Conservation (phyloP, 1,140 invertebrate genomes). For the Batillaria attramentaria region DNA sequence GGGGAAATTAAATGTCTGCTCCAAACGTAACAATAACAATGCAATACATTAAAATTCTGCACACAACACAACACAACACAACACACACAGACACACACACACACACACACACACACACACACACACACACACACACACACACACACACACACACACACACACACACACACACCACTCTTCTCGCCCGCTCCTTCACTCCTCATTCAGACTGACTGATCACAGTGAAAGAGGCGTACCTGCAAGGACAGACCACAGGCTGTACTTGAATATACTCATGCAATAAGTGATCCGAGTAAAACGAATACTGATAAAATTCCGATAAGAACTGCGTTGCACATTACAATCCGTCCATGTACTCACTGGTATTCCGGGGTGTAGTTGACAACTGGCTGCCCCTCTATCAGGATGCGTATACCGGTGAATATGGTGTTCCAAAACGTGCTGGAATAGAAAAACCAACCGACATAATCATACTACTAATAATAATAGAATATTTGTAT, state of each 20-base stretch:
- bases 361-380: slow-evolving; percentile 46
- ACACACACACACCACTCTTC: background rate
- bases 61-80: too few species aligned
- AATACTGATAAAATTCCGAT: background rate
- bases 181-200: too few species aligned
- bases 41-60: too few species aligned
- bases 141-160: background rate
- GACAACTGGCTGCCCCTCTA: slow-evolving; percentile 53
- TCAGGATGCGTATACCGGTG: slow-evolving; percentile 52
- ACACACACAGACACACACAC: too few species aligned
- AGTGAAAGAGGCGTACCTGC: background rate
- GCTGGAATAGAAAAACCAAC: slow-evolving; percentile 16
- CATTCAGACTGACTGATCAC: background rate
- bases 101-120: background rate
- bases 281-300: background rate
- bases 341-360: slow-evolving; percentile 8
- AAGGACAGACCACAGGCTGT: background rate
- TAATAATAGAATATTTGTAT: background rate
- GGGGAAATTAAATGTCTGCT: too few species aligned
- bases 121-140: background rate
- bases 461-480: background rate
- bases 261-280: background rate
- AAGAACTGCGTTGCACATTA: background rate
- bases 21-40: too few species aligned
- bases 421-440: slow-evolving; percentile 54